Evolutionary conservation across 1,140 invertebrate genomes (phyloP).

Genomic region (Anoplolepis gracilipes): DNA sequence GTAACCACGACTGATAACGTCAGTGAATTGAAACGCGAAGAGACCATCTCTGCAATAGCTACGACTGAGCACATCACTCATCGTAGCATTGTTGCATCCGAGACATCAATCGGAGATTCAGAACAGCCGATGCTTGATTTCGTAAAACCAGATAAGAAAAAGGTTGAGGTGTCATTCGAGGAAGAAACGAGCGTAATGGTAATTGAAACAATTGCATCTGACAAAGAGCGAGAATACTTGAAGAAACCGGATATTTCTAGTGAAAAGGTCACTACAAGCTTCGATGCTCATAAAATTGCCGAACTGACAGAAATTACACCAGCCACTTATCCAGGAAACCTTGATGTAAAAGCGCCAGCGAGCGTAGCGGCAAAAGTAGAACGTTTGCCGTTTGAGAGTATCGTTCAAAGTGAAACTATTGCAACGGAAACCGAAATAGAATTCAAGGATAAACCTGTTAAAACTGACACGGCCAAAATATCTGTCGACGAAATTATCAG

Average conservation of each 20-base stretch:
- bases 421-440: conserved; percentile 85
- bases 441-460: conserved; percentile 79
- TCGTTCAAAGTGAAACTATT: conserved; percentile 85
- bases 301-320: conserved; percentile 83
- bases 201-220: conserved; percentile 82
- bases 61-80: conserved; percentile 82
- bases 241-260: conserved; percentile 71
- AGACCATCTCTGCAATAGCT: conserved; percentile 77
- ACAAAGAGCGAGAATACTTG: conserved; percentile 84
- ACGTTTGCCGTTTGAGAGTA: conserved; percentile 84
- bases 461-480: conserved; percentile 82
- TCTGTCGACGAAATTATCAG: conserved; percentile 82
- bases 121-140: conserved; percentile 81
- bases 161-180: conserved; percentile 82
- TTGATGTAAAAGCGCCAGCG: conserved; percentile 73
- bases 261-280: conserved; percentile 80
- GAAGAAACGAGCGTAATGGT: conserved; percentile 83
- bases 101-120: conserved; percentile 80
- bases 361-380: conserved; percentile 81
- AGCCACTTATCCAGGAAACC: conserved; percentile 77
- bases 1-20: conserved; percentile 80
- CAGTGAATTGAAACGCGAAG: conserved; percentile 75
- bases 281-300: conserved; percentile 84
- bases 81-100: conserved; percentile 83
- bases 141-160: conserved; percentile 82